These are phyloP conservation scores for Octomys mimax DNA, from an alignment of 2,797 vertebrate species.

Conservation along the genomic window DNA sequence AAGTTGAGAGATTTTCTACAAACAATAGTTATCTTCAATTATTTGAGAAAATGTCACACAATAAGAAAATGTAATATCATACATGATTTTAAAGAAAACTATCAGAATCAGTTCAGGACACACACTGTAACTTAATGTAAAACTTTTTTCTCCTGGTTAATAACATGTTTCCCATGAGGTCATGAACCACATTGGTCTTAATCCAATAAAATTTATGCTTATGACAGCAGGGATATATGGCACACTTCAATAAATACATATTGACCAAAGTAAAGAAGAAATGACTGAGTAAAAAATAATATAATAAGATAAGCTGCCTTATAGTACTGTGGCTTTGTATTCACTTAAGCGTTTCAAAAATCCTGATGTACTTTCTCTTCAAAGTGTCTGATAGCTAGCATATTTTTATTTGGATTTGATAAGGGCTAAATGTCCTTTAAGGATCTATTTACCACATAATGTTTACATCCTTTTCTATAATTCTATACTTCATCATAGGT, in stretches of 20 bases:
- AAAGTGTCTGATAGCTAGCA: neutral
- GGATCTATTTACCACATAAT: neutral
- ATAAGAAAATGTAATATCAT: neutral
- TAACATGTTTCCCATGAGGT: neutral
- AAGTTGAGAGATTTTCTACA: neutral
- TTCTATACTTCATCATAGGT: neutral
- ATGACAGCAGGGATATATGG: neutral
- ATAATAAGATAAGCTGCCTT: neutral
- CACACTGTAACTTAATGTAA: neutral
- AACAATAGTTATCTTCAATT: neutral
- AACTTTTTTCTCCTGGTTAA: neutral
- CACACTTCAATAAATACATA: neutral
- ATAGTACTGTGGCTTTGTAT: neutral
- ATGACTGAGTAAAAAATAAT: neutral
- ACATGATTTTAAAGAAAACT: neutral
- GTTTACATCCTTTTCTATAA: neutral
- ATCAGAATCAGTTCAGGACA: neutral
- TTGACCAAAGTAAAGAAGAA: neutral
- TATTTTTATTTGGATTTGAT: neutral
- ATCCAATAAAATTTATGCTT: neutral
- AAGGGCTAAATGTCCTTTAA: neutral
- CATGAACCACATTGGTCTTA: neutral
- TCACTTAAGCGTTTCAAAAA: conserved; percentile 1
- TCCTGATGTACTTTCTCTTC: too few species aligned
- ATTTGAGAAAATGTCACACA: conserved; percentile 28